Evolutionary conservation across 2,113 vertebrate genomes (phyloP), one percentile per base, ranked within the genome.

Genomic region (Ondatra zibethicus): DNA sequence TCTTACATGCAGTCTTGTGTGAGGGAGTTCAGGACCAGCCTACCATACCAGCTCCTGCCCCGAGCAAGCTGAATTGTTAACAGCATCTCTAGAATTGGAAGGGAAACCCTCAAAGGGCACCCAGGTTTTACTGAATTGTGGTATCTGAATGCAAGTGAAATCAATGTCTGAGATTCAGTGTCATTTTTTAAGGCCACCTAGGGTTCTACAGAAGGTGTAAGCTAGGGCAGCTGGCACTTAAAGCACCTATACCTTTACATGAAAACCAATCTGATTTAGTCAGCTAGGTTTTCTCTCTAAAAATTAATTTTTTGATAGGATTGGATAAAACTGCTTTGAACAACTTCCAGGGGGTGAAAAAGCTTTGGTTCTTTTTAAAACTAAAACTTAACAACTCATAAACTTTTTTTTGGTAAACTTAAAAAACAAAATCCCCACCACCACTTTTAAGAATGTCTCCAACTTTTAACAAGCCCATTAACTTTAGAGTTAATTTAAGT

Each of bases 341-440:
- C 92, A 99, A 98, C 98, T 99, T 98, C 98, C 98, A 98, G 98
- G 98, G 98, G 98, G 98, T 99, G 98, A 98, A 99, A 99, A 99
- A 98, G 94, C 89, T 88, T 96, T 98, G 84, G 19, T 70, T 96
- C 94, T 98, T 98, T 98, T 98, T 98, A 97, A 98, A 98, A 98
- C 97, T 98, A 98, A 98, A 97, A 25, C 98, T 97, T 97, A 23
- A 97, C 95, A 98, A 98, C 97, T 98, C 11, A 17, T 95, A 97
- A 97, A 91, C 63, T 97, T 98, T 97, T 97, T 96, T 97, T 88
- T 97, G 97, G 89, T 96, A 97, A 97, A 93, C 97, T 96, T 97
- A 96, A 98, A 96, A 98, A 98, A 98, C 98, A 91, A 33, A 98
- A 97, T 58, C 72, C 97, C 96, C 97, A 52, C 97, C 94, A 98